phyloP scores from a whole-genome alignment of 2,888 invertebrate species.

The Adineta ricciae region DNA sequence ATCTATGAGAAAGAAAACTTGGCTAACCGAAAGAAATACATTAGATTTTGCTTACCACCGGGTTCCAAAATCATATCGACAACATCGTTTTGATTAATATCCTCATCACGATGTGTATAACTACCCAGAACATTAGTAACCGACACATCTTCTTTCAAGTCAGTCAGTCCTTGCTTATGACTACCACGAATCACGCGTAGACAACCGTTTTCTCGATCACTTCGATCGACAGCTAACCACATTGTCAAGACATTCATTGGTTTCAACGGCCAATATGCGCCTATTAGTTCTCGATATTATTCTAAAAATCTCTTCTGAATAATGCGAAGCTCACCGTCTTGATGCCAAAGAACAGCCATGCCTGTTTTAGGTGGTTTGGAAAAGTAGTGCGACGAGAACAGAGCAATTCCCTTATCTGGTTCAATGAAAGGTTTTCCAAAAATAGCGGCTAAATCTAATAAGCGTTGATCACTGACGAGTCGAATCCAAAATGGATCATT shows the following conservation, averaged over 20 bases:
- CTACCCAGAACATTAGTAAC: neutral
- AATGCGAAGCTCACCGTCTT: neutral
- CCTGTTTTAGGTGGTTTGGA: constrained; percentile 8
- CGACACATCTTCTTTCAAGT: neutral
- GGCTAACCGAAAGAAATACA: no score
- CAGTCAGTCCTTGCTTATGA: neutral
- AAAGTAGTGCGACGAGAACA: constrained; percentile 1
- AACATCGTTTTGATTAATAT: neutral
- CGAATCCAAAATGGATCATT: constrained; percentile 23
- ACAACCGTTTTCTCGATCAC: constrained; percentile 40
- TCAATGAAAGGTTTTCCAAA: neutral
- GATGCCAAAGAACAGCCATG: neutral
- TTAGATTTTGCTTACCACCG: neutral
- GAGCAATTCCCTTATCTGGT: neutral
- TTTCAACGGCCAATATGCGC: neutral
- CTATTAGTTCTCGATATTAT: neutral
- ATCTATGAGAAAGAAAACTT: neutral
- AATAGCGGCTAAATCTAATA: neutral
- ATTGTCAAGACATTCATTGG: constrained; percentile 37
- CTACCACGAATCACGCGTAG: constrained; percentile 41
- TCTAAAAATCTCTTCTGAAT: no score
- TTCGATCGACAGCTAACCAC: constrained; percentile 41
- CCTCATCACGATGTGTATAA: constrained; percentile 9
- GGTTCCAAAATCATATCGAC: neutral
- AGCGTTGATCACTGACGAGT: neutral